Evolutionary conservation across 2,113 vertebrate species (phyloP), one percentile per base, ranked within the genome.

Genomic region (Caloenas nicobarica): DNA sequence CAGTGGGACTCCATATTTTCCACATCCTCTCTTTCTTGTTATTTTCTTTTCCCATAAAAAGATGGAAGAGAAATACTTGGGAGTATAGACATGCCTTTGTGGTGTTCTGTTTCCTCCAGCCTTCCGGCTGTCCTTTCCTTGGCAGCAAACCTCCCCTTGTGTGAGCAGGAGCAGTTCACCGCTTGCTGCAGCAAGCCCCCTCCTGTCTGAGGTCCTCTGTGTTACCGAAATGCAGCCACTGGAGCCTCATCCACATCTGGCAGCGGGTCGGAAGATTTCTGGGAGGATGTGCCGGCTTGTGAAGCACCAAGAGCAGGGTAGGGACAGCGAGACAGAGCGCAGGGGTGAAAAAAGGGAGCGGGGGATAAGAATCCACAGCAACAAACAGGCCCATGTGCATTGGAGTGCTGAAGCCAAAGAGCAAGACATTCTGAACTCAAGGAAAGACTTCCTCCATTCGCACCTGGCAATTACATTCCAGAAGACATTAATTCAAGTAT

Each of bases 21-120:
- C 64, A 80, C 31, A 69, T 86, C 66, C 60, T 80, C 34, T 73
- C 58, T 70, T 90, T 93, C 92, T 71, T 77, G 74, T 83, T 87
- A 51, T 89, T 91, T 94, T 80, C 38, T 94, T 85, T 91, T 76
- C 44, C 74, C 36, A 36, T 53, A 66, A 33, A 6, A 50, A 80
- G 44, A 73, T 38, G 50, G 79, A 89, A 77, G 18, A 90, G 12
- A 88, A 91, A 73, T 58, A 40, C 76, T 65, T 50, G 31, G n/a
- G 40, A 90, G 46, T 2, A 83, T 79, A 80, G 21, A 70, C 13
- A 15, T 66, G 86, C 58, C 85, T 88, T 73, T 88, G 79, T 31
- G 56, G 50, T 70, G 74, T 42, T 86, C 58, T 40, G 21, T 83
- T 90, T 96, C 94, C 86, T 77, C 64, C n/a, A 50, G 62, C 81